Evolutionary conservation across 2,797 vertebrate species (phyloP), one percentile per base, ranked within the genome.

Genomic region (Xyrichtys novacula): DNA sequence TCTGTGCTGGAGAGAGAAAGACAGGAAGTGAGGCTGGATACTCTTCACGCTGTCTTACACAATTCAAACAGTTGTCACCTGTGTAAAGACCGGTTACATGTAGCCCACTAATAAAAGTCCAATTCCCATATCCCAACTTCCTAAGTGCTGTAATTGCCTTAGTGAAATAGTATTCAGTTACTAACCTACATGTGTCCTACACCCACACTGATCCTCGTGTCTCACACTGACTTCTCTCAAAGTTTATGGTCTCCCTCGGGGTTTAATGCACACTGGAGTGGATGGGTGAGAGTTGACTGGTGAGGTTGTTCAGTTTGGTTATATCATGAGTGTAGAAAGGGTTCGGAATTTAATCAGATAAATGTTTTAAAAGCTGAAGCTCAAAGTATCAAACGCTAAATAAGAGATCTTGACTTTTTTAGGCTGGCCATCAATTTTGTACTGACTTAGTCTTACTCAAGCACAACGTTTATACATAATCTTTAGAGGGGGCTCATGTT

Each of bases 31-130:
- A 88, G 84, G 75, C 61, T 69, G 74, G 78, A 84, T 76, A 59
- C 42, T 53, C 57, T 61, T 62, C 49, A 50, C 54, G 63, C 61
- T 85, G 87, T 80, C 56, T 65, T 47, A 48, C 54, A 48, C 28
- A 73, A 78, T 80, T 81, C 77, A 79, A 88, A 74, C 76, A 71
- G 58, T 73, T 65, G 64, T 64, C 71, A 79, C 69, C 62, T 88
- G 74, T 76, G 32, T 16, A 52, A 36, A 74, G 61, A 15, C 68
- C 28, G 55, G 19, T 20, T 59, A 69, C 42, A 54, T 42, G 53
- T 10, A 56, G 56, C 12, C 29, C 10, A 42, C 67, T 58, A 60
- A 77, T 79, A 65, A 70, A 77, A 65, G 19, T 26, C 56, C 6
- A 11, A 64, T 71, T 71, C 40, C 12, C 29, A 43, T 54, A 32